phyloP scores from a whole-genome alignment of 2,888 invertebrate species.

The Drosophila phalerata region DNA sequence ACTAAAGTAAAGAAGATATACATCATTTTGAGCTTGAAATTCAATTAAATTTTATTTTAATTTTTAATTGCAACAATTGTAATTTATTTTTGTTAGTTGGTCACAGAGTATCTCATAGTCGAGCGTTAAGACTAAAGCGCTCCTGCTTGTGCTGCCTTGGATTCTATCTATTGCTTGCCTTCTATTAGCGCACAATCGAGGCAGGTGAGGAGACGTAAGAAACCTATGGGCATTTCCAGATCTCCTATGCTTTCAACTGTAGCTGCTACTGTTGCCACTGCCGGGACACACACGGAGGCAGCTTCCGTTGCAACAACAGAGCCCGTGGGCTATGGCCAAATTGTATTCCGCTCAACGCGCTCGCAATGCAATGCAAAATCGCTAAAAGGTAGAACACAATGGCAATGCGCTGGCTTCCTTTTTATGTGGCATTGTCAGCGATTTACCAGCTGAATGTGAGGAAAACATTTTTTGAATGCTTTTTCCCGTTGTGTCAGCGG shows the following conservation, averaged over 20 bases:
- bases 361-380: slow-evolving; percentile 74
- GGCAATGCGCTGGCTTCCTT: slow-evolving; percentile 58
- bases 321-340: slow-evolving; percentile 67
- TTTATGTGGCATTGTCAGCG: slow-evolving; percentile 78
- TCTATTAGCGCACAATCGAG: slow-evolving; percentile 73
- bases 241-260: slow-evolving; percentile 74
- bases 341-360: slow-evolving; percentile 81
- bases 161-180: slow-evolving; percentile 78
- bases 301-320: slow-evolving; percentile 17
- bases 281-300: slow-evolving; percentile 11
- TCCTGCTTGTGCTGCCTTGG: slow-evolving; percentile 14
- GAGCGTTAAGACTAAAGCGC: not conserved
- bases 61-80: no score
- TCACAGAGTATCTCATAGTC: not conserved
- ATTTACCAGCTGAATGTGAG: slow-evolving; percentile 77
- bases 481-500: slow-evolving; percentile 44
- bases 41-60: no score
- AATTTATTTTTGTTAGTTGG: not conserved
- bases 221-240: slow-evolving; percentile 74
- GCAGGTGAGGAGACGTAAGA: slow-evolving; percentile 7
- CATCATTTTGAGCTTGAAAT: no score
- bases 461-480: slow-evolving; percentile 71
- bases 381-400: slow-evolving; percentile 78
- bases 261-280: slow-evolving; percentile 26
- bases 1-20: no score